Conservation (phyloP, 2,888 invertebrate genomes). For the Priapulus caudatus region DNA sequence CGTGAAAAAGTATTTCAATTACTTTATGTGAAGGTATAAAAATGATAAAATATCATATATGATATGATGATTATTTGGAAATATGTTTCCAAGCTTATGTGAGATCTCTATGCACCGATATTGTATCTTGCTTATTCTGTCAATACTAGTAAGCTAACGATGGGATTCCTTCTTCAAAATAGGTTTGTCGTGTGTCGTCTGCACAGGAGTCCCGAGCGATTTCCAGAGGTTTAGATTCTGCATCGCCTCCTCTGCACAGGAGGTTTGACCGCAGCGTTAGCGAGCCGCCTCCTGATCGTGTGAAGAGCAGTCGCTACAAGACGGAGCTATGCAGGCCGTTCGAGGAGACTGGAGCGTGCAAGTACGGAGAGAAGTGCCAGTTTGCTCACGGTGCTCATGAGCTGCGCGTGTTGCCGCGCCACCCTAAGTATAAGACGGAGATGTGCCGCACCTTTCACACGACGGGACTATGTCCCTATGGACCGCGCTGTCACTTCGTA, state of each 20-base stretch:
- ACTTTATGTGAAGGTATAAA: too few relatives aligned
- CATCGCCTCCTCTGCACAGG: background rate
- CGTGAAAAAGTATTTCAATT: too few relatives aligned
- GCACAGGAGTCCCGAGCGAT: too few relatives aligned
- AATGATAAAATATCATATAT: too few relatives aligned
- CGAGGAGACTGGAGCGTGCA: slow-evolving; percentile 13
- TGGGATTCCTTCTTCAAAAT: too few relatives aligned
- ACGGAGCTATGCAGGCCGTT: slow-evolving; percentile 16
- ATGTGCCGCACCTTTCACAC: slow-evolving; percentile 11
- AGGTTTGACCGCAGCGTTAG: background rate
- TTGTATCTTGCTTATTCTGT: too few relatives aligned
- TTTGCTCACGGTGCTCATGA: slow-evolving; percentile 16
- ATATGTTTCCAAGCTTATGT: too few relatives aligned
- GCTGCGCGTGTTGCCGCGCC: slow-evolving; percentile 12
- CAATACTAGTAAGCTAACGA: too few relatives aligned
- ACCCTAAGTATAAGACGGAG: slow-evolving; percentile 13
- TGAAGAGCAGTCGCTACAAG: slow-evolving; percentile 14
- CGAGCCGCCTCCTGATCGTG: background rate
- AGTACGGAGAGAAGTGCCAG: slow-evolving; percentile 17
- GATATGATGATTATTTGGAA: too few relatives aligned
- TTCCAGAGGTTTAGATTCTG: too few relatives aligned
- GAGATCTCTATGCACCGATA: too few relatives aligned
- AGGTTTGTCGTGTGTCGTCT: too few relatives aligned
- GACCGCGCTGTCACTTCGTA: slow-evolving; percentile 13
- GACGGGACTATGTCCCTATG: slow-evolving; percentile 15